These are phyloP conservation scores for Tryphoninae sp. DNA, from an alignment of 2,888 invertebrate species.

Conservation along the genomic window DNA sequence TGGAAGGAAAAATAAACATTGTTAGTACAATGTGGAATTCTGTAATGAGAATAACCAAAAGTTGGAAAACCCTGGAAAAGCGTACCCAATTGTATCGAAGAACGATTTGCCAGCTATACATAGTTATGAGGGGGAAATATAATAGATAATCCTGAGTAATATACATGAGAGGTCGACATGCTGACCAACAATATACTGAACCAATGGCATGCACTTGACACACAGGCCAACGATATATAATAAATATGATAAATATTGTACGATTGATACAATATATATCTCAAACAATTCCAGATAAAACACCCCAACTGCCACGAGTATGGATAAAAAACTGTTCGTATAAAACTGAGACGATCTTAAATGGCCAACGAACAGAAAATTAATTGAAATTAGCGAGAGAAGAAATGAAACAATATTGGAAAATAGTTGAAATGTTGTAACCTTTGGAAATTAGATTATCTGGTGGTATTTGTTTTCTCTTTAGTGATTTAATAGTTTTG, in stretches of 20 bases:
- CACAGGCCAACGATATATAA: constrained; percentile 57
- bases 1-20: background rate
- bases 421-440: constrained; percentile 12
- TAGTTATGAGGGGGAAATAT: constrained; percentile 9
- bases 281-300: constrained; percentile 7
- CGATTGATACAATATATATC: background rate
- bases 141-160: constrained; percentile 36
- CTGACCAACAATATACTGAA: constrained; percentile 60
- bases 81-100: constrained; percentile 38
- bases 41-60: background rate
- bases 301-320: constrained; percentile 50
- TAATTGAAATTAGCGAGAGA: background rate
- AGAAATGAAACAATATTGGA: constrained; percentile 31
- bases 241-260: constrained; percentile 1
- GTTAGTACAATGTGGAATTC: constrained; percentile 3
- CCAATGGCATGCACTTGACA: constrained; percentile 60
- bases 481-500: constrained; percentile 7
- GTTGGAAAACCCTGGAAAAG: constrained; percentile 24
- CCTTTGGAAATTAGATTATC: constrained; percentile 8
- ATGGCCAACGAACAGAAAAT: constrained; percentile 33
- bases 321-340: constrained; percentile 76
- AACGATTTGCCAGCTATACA: constrained; percentile 39
- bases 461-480: constrained; percentile 9
- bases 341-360: constrained; percentile 69
- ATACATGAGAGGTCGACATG: constrained; percentile 56